phyloP scores from a whole-genome alignment of 1,140 invertebrate species.

The Chelonus insularis region DNA sequence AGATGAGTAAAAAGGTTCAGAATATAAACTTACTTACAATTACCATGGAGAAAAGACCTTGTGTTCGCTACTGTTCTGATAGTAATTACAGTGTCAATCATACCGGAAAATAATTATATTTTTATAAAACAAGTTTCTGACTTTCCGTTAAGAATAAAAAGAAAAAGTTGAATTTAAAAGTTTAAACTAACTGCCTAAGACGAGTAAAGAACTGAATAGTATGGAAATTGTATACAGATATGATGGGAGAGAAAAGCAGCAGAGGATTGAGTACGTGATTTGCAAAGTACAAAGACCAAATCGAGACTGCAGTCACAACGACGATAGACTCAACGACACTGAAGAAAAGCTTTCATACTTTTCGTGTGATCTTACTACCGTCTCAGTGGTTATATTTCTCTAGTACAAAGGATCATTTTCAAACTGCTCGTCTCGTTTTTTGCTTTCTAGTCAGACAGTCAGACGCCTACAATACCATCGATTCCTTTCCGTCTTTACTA shows the following conservation, averaged over 20 bases:
- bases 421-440: conserved; percentile 6
- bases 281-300: too few species aligned
- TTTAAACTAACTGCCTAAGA: too few species aligned
- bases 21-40: not conserved
- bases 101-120: conserved; percentile 14
- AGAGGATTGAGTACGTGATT: too few species aligned
- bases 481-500: conserved; percentile 23
- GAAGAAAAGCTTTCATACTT: conserved; percentile 5
- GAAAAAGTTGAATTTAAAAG: too few species aligned
- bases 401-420: conserved; percentile 18
- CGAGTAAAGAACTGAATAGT: too few species aligned
- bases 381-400: not conserved
- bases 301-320: too few species aligned
- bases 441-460: conserved; percentile 21
- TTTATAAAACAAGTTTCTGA: not conserved
- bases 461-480: conserved; percentile 27
- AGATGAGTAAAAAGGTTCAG: not conserved
- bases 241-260: too few species aligned
- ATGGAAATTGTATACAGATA: too few species aligned
- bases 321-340: too few species aligned
- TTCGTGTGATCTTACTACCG: conserved; percentile 6
- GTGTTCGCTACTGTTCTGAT: not conserved
- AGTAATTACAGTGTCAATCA: conserved; percentile 21
- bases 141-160: not conserved
- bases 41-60: too few species aligned